Conservation (phyloP, 2,113 vertebrate genomes). For the Leptobrachium leishanense region DNA sequence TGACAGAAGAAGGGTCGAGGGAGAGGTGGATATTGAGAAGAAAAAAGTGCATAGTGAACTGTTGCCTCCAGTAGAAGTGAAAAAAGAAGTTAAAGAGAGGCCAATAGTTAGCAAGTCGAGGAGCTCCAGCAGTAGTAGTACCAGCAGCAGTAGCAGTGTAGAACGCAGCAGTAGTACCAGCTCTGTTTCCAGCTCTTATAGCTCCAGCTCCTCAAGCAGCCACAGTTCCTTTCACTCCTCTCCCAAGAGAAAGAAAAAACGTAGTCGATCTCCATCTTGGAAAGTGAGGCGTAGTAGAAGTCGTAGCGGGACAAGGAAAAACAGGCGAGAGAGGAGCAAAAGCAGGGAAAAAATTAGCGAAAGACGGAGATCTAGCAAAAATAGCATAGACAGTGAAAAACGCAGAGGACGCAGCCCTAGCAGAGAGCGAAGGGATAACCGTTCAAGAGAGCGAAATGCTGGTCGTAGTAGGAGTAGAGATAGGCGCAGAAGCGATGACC, state of each 20-base stretch:
- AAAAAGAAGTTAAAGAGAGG: slow-evolving; percentile 76
- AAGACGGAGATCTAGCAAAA: slow-evolving; percentile 80
- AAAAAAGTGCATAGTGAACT: slow-evolving; percentile 84
- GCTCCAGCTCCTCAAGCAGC: slow-evolving; percentile 85
- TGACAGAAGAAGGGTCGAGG: slow-evolving; percentile 85
- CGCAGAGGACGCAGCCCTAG: slow-evolving; percentile 74
- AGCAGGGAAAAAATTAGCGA: slow-evolving; percentile 73
- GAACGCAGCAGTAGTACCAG: slow-evolving; percentile 83
- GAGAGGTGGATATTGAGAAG: slow-evolving; percentile 81
- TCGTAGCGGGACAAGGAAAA: slow-evolving; percentile 73
- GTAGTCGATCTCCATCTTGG: slow-evolving; percentile 72
- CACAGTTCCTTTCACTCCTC: slow-evolving; percentile 88
- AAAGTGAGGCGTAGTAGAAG: slow-evolving; percentile 81
- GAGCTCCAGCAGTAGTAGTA: slow-evolving; percentile 77
- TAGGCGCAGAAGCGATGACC: slow-evolving; percentile 81
- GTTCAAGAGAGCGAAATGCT: slow-evolving; percentile 79
- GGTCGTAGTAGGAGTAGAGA: slow-evolving; percentile 90
- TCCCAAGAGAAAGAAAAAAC: slow-evolving; percentile 83
- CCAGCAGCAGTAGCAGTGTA: slow-evolving; percentile 81
- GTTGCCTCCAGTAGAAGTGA: slow-evolving; percentile 73
- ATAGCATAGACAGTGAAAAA: slow-evolving; percentile 75
- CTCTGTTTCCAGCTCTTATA: slow-evolving; percentile 83
- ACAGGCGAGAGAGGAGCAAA: slow-evolving; percentile 73
- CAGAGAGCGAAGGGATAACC: slow-evolving; percentile 79
- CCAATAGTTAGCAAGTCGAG: slow-evolving; percentile 65